A percentile compares a stretch with the other conserved stretches of the same genome.
Evolutionary conservation across 1,140 invertebrate genomes (phyloP).

Genomic region (Pogonognathellus flavescens): DNA sequence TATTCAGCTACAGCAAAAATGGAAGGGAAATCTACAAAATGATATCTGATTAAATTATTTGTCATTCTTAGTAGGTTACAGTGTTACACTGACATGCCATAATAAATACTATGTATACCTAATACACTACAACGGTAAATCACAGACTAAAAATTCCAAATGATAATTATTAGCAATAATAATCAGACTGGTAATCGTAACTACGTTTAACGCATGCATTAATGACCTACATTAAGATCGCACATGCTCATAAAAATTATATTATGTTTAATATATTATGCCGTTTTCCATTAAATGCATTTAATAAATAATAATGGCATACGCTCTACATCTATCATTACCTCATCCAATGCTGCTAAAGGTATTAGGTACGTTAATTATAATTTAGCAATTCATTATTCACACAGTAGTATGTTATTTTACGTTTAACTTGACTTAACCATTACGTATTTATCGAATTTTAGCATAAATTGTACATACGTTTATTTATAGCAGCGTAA

Average conservation of each 20-base stretch:
- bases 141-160: constrained; percentile 49
- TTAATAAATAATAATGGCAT: too few relatives aligned
- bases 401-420: background rate
- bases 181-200: constrained; percentile 38
- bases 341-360: background rate
- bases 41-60: too few relatives aligned
- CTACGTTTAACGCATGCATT: background rate
- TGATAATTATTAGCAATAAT: constrained; percentile 32
- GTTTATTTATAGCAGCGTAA: constrained; percentile 7
- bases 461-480: background rate
- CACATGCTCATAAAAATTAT: too few relatives aligned
- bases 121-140: constrained; percentile 19
- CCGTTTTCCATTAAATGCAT: too few relatives aligned
- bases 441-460: background rate
- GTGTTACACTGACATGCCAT: background rate
- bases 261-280: too few relatives aligned
- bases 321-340: too few relatives aligned
- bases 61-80: too few relatives aligned
- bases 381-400: background rate
- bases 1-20: too few relatives aligned
- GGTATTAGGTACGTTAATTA: background rate
- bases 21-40: too few relatives aligned
- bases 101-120: constrained; percentile 21
- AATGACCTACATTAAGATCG: too few relatives aligned
- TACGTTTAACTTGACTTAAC: background rate